A percentile compares a stretch with the other conserved stretches of the same genome.
Conservation (phyloP, 2,113 vertebrate species). For the Lycaon pictus region DNA sequence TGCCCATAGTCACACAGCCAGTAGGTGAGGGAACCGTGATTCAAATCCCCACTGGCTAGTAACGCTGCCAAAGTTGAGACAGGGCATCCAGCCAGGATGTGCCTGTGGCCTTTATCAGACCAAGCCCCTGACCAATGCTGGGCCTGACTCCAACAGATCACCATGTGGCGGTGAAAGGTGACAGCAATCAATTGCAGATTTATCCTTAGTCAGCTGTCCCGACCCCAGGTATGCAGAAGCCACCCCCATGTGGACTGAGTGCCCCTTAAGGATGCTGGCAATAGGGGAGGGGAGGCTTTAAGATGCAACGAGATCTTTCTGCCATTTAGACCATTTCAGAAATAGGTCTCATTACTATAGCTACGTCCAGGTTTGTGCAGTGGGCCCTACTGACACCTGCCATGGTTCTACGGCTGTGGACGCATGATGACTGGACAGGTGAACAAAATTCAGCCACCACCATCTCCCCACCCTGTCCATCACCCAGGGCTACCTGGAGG, state of each 20-base stretch:
- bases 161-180: fast-evolving
- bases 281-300: neutral
- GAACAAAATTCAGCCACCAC: neutral
- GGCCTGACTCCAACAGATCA: neutral
- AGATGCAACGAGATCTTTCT: neutral
- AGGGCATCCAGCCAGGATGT: neutral
- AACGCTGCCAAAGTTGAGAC: neutral
- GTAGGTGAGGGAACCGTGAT: neutral
- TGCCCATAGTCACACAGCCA: neutral
- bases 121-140: neutral
- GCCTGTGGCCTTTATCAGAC: neutral
- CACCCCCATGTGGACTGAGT: fast-evolving
- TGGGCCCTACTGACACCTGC: neutral
- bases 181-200: neutral
- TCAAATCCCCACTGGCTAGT: neutral
- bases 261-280: neutral
- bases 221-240: neutral
- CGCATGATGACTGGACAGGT: neutral
- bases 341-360: neutral
- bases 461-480: neutral
- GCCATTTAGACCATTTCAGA: neutral
- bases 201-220: neutral
- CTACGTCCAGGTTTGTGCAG: neutral
- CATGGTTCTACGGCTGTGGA: neutral
- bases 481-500: slow-evolving; percentile 90